Base-by-base conservation (phyloP, 1,140 invertebrate species). In the Aphaenogaster rudis region DNA sequence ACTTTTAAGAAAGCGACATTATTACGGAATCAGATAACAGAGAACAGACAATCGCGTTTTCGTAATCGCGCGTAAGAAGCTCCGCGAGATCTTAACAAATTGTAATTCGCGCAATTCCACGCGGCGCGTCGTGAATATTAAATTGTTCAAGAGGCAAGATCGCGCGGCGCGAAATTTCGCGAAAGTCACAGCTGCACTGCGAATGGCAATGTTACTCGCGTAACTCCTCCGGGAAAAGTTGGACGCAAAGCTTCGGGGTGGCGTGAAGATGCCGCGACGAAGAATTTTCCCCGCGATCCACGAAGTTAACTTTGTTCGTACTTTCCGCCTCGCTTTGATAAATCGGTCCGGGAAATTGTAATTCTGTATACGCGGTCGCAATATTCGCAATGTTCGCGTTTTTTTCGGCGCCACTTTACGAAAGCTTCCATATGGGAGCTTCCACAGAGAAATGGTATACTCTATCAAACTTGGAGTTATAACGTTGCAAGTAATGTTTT, bases 271-370 rank as follows among this genome's bases (percentile, higher is more conserved):
- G 63, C 50, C 15, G 66, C 66, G 52, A 79, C 50, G 13, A 84
- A 13, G 42, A 74, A 61, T 84, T 74, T 13, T 39, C 28, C 11
- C 13, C 42, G 42, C 28, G 54, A 61, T 39, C 54, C 42, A n/a
- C 28, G 17, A 74, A 74, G 80, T 74, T 48, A 74, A 84, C 69
- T 84, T 84, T 39, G 69, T 39, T 76, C 21, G 33, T 57, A 74
- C 69, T 74, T 48, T 63, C 39, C 36, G 9, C 21, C 69, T 48
- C 54, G 67, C 21, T 82, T 84, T 84, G 42, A 74, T 76, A 74
- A 84, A 84, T 84, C 33, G 63, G 15, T 13, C 48, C 13, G 48
- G 17, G 42, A 69, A 74, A 17, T 28, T 71, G 54, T 72, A 82
- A 82, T 57, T 50, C 17, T 17, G 42, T n/a, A 36, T 5, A 21